These are phyloP conservation scores for Heliocidaris erythrogramma DNA, from an alignment of 35 echinoderm and acorn worm genomes.

Conservation along the genomic window DNA sequence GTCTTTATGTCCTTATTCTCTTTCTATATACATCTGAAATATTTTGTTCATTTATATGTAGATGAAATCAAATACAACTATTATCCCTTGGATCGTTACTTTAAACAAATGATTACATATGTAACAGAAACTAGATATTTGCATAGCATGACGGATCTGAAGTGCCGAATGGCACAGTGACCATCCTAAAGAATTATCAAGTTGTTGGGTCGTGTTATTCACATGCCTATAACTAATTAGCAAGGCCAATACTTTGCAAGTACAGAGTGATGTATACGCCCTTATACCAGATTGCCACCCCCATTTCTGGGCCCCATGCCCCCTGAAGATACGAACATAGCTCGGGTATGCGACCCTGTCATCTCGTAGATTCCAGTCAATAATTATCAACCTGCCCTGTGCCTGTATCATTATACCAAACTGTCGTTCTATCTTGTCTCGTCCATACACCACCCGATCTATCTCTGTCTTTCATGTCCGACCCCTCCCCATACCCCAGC, in stretches of 20 bases:
- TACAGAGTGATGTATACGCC: not conserved
- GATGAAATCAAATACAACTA: no score
- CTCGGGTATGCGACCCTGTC: slow-evolving; percentile 30
- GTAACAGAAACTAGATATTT: no score
- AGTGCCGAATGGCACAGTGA: no score
- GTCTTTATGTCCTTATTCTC: no score
- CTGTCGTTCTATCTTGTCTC: not conserved
- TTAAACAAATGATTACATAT: no score
- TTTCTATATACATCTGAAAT: no score
- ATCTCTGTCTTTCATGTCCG: not conserved
- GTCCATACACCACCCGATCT: not conserved
- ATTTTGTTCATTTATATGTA: no score
- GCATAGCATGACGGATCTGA: no score
- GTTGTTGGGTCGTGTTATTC: not conserved
- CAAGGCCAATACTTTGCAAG: not conserved
- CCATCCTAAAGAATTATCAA: not conserved
- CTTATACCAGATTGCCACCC: not conserved
- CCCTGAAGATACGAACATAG: slow-evolving; percentile 15
- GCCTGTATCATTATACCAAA: not conserved
- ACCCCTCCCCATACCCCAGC: not conserved
- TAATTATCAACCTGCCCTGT: not conserved
- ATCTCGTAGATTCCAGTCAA: not conserved
- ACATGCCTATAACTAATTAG: not conserved
- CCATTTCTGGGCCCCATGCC: slow-evolving; percentile 20
- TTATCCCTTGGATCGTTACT: no score